These are phyloP conservation scores for Aphrophora alni DNA, from an alignment of 2,888 invertebrate genomes.

Conservation along the genomic window DNA sequence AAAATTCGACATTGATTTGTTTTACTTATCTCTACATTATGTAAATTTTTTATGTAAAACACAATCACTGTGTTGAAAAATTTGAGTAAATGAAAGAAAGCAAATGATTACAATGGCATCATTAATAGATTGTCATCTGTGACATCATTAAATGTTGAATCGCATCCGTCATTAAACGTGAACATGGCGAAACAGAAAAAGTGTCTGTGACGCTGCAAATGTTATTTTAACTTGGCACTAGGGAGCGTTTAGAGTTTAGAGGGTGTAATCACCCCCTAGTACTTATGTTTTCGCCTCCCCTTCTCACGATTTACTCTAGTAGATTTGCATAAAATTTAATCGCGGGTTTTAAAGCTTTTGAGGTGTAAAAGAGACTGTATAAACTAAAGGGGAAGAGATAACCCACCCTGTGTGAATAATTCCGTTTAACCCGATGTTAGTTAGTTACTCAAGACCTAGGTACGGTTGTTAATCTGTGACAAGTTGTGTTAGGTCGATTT, in stretches of 20 bases:
- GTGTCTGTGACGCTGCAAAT: background rate
- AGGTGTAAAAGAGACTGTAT: background rate
- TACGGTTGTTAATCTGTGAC: too few species aligned
- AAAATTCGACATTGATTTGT: too few species aligned
- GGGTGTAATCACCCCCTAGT: background rate
- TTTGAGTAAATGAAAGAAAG: too few species aligned
- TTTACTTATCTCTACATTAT: too few species aligned
- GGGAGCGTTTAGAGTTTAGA: background rate
- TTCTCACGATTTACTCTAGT: background rate
- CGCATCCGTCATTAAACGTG: background rate
- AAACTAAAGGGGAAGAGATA: background rate
- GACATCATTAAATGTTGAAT: background rate
- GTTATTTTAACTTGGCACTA: slow-evolving; percentile 2
- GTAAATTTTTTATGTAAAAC: too few species aligned
- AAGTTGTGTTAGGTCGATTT: too few species aligned
- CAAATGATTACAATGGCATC: too few species aligned
- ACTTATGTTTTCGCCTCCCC: slow-evolving; percentile 1
- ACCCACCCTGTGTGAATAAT: background rate
- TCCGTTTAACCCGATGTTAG: too few species aligned
- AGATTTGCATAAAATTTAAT: slow-evolving; percentile 9
- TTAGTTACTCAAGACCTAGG: too few species aligned
- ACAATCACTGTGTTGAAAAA: too few species aligned
- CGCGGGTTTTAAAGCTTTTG: background rate
- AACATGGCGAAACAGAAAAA: background rate
- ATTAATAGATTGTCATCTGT: background rate